Evolutionary conservation across 2,113 vertebrate species (phyloP), one percentile per base, ranked within the genome.

Genomic region (Pterophyllum scalare): DNA sequence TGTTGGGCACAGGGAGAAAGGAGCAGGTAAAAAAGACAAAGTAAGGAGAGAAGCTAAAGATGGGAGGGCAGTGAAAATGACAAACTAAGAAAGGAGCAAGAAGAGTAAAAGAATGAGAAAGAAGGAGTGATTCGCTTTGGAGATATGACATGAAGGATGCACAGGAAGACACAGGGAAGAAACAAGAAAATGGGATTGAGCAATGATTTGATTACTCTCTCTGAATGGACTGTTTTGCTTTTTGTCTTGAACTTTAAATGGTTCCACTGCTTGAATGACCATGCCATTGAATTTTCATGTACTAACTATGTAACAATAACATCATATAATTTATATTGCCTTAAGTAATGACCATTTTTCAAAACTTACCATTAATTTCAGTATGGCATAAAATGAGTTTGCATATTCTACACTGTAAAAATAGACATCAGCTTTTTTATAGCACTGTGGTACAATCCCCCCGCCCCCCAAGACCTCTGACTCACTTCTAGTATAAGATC

Each of bases 1-100:
- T 2, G 3, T 1, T 8, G 61, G 14, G 43, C 43, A 70, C 17
- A 10, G 49, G 54, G 72, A 56, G 52, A 62, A 20, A 14, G 9
- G 49, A 76, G 28, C 7, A 67, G 52, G 52, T 59, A 59, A 79
- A 81, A 14, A 77, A 75, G 46, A 84, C 2, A 38, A 43, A 19
- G 13, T 60, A 38, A 76, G 24, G 22, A 67, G n/a, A 80, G 33
- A 9, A 72, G n/a, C 8, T 8, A 64, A 57, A 22, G 78, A 12
- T 26, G 3, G 58, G 12, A 43, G 75, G 22, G 31, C 17, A 59
- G 52, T 35, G 20, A 60, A 78, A 59, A 61, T 24, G 5, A 62
- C 33, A 11, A 59, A 64, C 75, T 12, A 81, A 26, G 46, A 65
- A 2, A 20, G 2, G 24, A 60, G 28, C 11, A 15, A 64, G 7